phyloP scores from a whole-genome alignment of 2,113 vertebrate species.

The Platycercus adscitus region DNA sequence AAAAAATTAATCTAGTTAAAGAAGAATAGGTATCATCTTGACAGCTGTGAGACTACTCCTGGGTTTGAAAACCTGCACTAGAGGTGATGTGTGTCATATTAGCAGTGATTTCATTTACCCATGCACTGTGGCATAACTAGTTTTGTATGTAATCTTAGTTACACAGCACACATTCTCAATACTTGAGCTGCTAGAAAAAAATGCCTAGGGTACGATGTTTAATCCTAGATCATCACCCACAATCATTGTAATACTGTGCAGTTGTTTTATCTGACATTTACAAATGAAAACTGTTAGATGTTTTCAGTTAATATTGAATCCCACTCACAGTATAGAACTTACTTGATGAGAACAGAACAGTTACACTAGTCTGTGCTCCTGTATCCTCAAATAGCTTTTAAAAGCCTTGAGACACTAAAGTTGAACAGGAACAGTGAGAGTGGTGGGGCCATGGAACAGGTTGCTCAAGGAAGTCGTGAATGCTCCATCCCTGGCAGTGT shows the following conservation, averaged over 20 bases:
- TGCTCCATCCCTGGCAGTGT: not conserved
- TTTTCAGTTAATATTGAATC: not conserved
- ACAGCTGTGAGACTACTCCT: not conserved
- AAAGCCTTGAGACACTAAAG: not conserved
- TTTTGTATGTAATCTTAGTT: not conserved
- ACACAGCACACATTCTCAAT: not conserved
- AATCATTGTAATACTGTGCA: not conserved
- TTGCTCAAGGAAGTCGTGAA: not conserved
- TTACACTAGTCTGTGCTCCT: not conserved
- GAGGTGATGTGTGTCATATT: not conserved
- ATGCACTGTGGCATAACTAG: not conserved
- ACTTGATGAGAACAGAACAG: not conserved
- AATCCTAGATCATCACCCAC: not conserved
- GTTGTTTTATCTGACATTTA: constrained; percentile 12
- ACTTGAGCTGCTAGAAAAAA: not conserved
- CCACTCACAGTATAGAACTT: not conserved
- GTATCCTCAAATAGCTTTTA: not conserved
- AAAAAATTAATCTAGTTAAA: not conserved
- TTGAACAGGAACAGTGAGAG: not conserved
- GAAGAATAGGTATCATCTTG: not conserved
- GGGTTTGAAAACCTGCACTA: not conserved
- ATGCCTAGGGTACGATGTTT: not conserved
- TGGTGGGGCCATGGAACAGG: not conserved
- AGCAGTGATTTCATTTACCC: not conserved
- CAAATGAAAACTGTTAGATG: not conserved